Conservation (phyloP, 2,888 invertebrate species). For the Lepidochrysops patricia region DNA sequence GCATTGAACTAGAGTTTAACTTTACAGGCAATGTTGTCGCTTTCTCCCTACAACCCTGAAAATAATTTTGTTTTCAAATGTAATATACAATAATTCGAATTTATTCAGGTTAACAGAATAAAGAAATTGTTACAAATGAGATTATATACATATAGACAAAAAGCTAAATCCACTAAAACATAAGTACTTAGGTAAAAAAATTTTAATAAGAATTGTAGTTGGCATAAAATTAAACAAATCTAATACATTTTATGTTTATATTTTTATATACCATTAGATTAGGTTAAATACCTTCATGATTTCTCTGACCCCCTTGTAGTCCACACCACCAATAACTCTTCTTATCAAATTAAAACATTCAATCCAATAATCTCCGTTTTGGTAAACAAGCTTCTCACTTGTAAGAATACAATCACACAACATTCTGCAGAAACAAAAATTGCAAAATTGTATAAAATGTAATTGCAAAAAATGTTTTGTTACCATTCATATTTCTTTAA, state of each 20-base stretch:
- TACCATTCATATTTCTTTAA: too few species aligned
- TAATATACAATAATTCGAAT: too few species aligned
- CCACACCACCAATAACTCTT: constrained; percentile 90
- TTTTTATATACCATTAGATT: background rate
- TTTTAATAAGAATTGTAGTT: too few species aligned
- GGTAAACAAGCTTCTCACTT: constrained; percentile 87
- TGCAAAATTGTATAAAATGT: constrained; percentile 6
- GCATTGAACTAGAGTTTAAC: constrained; percentile 85
- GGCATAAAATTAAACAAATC: too few species aligned
- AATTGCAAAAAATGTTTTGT: too few species aligned
- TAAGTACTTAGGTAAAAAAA: too few species aligned
- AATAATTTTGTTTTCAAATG: constrained; percentile 15
- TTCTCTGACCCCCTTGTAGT: constrained; percentile 95
- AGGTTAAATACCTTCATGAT: constrained; percentile 90
- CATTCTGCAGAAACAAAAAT: constrained; percentile 68
- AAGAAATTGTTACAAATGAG: background rate
- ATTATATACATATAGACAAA: too few species aligned
- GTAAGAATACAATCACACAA: constrained; percentile 90
- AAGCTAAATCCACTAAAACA: too few species aligned
- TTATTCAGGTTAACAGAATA: background rate
- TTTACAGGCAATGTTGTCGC: constrained; percentile 86
- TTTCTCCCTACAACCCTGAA: constrained; percentile 89
- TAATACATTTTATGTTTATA: too few species aligned
- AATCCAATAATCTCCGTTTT: constrained; percentile 91
- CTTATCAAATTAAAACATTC: constrained; percentile 89